Conservation (phyloP, 2,888 invertebrate species). For the Xestia c-nigrum region DNA sequence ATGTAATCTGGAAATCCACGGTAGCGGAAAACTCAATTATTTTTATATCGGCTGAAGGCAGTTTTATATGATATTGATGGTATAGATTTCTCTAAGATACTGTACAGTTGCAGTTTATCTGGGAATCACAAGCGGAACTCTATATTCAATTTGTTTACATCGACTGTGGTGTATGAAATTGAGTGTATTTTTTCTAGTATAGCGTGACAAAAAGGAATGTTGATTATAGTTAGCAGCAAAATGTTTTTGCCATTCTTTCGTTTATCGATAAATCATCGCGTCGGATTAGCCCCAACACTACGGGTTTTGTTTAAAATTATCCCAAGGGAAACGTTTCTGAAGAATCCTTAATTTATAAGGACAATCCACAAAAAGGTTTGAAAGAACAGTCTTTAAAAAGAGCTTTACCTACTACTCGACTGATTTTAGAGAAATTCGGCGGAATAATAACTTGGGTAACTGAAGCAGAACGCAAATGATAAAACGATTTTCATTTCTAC, state of each 20-base stretch:
- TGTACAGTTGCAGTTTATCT: not conserved
- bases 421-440: not conserved
- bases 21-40: slow-evolving; percentile 20
- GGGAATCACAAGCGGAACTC: not conserved
- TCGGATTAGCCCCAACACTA: not conserved
- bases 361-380: slow-evolving; percentile 12
- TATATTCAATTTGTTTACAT: not conserved
- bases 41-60: not conserved
- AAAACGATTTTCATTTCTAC: slow-evolving; percentile 1
- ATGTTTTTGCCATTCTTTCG: not conserved
- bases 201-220: not conserved
- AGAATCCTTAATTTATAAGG: slow-evolving; percentile 1
- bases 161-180: not conserved
- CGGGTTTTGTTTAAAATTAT: slow-evolving; percentile 6
- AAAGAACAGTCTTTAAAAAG: slow-evolving; percentile 1
- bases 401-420: not conserved
- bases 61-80: not conserved
- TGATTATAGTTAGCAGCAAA: not conserved
- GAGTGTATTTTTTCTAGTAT: not conserved
- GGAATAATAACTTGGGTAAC: not conserved
- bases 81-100: not conserved
- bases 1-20: slow-evolving; percentile 19
- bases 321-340: not conserved
- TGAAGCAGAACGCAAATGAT: not conserved
- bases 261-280: not conserved